These are phyloP conservation scores for Papilio aristodemus DNA, from an alignment of 1,140 invertebrate genomes.

Conservation along the genomic window DNA sequence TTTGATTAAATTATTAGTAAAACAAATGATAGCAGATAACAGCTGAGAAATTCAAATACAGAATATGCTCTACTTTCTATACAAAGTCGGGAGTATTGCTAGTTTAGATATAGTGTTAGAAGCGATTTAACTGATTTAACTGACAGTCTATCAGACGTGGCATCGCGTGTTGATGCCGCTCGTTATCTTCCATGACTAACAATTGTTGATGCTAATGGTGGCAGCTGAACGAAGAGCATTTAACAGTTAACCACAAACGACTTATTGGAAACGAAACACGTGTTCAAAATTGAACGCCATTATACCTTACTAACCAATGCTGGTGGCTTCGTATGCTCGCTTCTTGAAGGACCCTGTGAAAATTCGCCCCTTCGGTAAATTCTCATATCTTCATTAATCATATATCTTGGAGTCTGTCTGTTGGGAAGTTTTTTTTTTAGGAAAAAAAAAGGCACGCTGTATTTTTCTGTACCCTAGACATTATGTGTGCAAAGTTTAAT, in stretches of 20 bases:
- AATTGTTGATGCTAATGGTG: constrained; percentile 4
- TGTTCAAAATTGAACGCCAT: neutral
- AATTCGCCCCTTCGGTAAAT: too few relatives aligned
- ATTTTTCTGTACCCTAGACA: too few relatives aligned
- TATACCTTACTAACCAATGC: too few relatives aligned
- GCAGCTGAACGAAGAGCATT: neutral
- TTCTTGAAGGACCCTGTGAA: too few relatives aligned
- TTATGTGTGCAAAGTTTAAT: too few relatives aligned
- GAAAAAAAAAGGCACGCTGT: too few relatives aligned
- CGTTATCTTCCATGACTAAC: constrained; percentile 9
- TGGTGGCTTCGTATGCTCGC: too few relatives aligned
- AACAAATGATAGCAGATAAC: neutral
- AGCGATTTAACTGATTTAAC: neutral
- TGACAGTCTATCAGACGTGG: neutral
- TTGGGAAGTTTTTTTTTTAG: too few relatives aligned
- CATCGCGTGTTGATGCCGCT: constrained; percentile 10
- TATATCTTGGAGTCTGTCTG: too few relatives aligned
- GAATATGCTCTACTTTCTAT: too few relatives aligned
- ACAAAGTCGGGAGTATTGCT: neutral
- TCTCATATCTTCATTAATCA: too few relatives aligned
- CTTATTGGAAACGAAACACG: neutral
- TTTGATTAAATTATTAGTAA: too few relatives aligned
- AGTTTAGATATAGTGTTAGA: neutral
- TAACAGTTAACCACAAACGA: constrained; percentile 10
- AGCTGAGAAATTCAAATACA: neutral